These are phyloP conservation scores for Oophaga pumilio DNA, from an alignment of 2,113 vertebrate species.

Conservation along the genomic window DNA sequence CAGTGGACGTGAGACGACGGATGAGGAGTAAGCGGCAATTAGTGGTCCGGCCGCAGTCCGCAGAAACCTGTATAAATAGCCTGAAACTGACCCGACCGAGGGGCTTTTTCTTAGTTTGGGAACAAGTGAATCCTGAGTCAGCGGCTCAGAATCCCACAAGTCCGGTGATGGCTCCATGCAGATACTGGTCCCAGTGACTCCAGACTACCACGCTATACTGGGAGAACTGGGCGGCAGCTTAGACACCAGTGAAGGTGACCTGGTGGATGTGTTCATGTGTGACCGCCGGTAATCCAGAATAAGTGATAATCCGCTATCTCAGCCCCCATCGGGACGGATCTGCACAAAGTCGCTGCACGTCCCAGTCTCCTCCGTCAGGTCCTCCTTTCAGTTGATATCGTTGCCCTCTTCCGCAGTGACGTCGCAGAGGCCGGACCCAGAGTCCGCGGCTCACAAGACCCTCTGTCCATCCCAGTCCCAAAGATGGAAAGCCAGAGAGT, in stretches of 20 bases:
- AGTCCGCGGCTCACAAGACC: constrained; percentile 40
- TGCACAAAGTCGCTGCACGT: not conserved
- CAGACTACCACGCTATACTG: not conserved
- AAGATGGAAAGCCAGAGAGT: constrained; percentile 64
- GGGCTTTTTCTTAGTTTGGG: constrained; percentile 47
- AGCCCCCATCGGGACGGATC: not conserved
- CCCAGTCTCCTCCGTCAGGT: not conserved
- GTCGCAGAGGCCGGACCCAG: no score
- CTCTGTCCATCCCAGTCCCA: constrained; percentile 60
- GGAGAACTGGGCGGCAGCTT: not conserved
- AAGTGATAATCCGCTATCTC: not conserved
- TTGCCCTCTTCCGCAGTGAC: not conserved
- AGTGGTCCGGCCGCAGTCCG: constrained; percentile 62
- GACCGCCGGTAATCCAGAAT: not conserved
- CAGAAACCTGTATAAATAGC: constrained; percentile 59
- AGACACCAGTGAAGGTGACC: not conserved
- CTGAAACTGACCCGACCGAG: constrained; percentile 32
- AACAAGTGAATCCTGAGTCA: constrained; percentile 34
- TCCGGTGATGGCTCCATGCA: not conserved
- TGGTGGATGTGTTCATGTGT: no score
- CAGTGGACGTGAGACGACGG: constrained; percentile 61
- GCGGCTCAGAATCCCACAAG: not conserved
- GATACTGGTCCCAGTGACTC: not conserved
- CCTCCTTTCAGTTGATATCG: not conserved
- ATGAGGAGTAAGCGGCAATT: constrained; percentile 63